Base-by-base conservation (phyloP, 1,140 invertebrate genomes). In the Campoletis sonorensis region DNA sequence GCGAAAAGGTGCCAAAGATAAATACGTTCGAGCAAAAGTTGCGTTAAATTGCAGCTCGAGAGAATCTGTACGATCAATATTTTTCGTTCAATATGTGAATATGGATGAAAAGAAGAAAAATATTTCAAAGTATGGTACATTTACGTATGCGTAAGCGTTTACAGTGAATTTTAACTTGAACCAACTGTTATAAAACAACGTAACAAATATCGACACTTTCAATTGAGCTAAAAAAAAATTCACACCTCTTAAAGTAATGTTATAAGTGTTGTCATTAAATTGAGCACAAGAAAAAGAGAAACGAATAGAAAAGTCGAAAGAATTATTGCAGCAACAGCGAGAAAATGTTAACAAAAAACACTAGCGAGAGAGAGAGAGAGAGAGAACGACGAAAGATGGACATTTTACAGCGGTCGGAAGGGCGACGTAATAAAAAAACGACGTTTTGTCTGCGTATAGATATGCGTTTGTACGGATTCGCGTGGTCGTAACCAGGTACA, bases 401-500 rank as follows among this genome's bases (percentile, higher is more conserved):
- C 21, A 77, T 77, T 77, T 67, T 49, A 51, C 76, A 54, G 58
- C 26, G 76, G 76, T 78, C 76, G 67, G 67, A 33, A 61, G 33
- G 76, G 33, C 58, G 30, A 33, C 15, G 58, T 27, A 70, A 33
- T 18, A 33, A 33, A 70, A 70, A 30, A 45, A 67, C n/a, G 33
- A 26, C 27, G 58, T 54, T 67, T 67, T 78, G 40, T 13, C 40
- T 11, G 40, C 7, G 40, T 45, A 45, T 13, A 45, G 40, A 13
- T 45, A 45, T 64, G 67, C 45, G 27, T 33, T 5, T 70, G 21
- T 33, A 16, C 10, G 33, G 18, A 70, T 70, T 30, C 58, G 76
- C 76, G 76, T 78, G 76, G 76, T 78, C 76, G 76, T 78, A 78
- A 78, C 76, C 58, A 61, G 76, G 76, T 78, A 49, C 76, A 78